Evolutionary conservation across 2,113 vertebrate genomes (phyloP).

Genomic region (Cavia aperea): DNA sequence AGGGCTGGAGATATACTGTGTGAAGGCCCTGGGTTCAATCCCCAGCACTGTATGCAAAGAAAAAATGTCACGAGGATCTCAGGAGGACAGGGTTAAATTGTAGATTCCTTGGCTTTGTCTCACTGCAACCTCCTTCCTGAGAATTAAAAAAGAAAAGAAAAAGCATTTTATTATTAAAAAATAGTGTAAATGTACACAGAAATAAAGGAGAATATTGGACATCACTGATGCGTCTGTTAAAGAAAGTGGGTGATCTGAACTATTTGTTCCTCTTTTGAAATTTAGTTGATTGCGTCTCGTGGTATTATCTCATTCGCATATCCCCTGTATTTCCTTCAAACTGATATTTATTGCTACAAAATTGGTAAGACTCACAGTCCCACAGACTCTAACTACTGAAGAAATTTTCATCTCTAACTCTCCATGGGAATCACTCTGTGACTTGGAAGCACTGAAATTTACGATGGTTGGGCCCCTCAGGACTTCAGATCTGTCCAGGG

Average conservation of each 20-base stretch:
- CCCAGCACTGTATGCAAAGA: background rate
- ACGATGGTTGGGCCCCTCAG: background rate
- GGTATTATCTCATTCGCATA: background rate
- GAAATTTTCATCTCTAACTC: background rate
- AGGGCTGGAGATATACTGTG: background rate
- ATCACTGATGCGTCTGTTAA: background rate
- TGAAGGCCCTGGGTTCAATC: background rate
- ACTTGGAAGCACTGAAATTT: background rate
- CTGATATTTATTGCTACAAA: background rate
- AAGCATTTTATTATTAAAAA: background rate
- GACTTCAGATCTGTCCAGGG: background rate
- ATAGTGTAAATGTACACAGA: background rate
- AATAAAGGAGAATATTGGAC: background rate
- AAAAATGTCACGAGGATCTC: background rate
- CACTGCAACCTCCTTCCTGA: background rate
- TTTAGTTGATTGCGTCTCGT: background rate
- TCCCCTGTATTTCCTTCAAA: background rate
- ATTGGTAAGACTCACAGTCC: background rate
- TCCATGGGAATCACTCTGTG: background rate
- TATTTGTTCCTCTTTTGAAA: background rate
- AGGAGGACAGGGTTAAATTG: background rate
- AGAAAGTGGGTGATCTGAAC: background rate
- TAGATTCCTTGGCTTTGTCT: background rate
- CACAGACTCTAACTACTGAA: constrained; percentile 10
- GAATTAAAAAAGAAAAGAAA: background rate